phyloP scores from a whole-genome alignment of 2,113 vertebrate genomes.

The Percina caprodes region DNA sequence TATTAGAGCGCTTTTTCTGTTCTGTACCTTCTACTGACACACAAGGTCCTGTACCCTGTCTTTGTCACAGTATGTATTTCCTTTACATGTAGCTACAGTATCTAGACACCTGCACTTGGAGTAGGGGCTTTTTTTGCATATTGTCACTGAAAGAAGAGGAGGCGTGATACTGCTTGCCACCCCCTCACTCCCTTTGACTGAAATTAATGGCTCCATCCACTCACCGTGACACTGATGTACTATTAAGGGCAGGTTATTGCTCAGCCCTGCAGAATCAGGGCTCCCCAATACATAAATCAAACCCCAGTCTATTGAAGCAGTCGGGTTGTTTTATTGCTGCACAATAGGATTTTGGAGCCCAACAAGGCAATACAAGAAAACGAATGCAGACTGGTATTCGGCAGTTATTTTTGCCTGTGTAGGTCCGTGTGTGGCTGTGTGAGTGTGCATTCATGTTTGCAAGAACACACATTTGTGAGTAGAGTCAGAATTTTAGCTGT shows the following conservation, averaged over 20 bases:
- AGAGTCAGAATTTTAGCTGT: neutral
- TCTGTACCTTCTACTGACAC: neutral
- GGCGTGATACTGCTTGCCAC: neutral
- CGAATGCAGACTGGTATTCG: neutral
- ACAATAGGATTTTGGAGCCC: neutral
- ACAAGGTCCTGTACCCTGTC: neutral
- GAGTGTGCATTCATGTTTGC: neutral
- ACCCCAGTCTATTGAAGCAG: neutral
- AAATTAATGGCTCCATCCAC: conserved; percentile 62
- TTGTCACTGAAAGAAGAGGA: conserved; percentile 21
- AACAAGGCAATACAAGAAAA: neutral
- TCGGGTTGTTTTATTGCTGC: neutral
- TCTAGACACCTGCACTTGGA: neutral
- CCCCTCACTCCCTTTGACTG: neutral
- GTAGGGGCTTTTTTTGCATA: neutral
- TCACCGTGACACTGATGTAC: conserved; percentile 68
- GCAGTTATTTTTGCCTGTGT: conserved; percentile 8
- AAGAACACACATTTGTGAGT: neutral
- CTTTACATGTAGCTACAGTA: neutral
- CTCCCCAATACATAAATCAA: conserved; percentile 65
- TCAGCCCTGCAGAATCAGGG: conserved; percentile 56
- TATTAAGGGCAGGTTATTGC: conserved; percentile 58
- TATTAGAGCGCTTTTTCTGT: neutral
- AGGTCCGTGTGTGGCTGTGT: neutral
- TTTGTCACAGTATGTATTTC: neutral